Base-by-base conservation (phyloP, 2,888 invertebrate genomes). In the Allophyes oxyacanthae region DNA sequence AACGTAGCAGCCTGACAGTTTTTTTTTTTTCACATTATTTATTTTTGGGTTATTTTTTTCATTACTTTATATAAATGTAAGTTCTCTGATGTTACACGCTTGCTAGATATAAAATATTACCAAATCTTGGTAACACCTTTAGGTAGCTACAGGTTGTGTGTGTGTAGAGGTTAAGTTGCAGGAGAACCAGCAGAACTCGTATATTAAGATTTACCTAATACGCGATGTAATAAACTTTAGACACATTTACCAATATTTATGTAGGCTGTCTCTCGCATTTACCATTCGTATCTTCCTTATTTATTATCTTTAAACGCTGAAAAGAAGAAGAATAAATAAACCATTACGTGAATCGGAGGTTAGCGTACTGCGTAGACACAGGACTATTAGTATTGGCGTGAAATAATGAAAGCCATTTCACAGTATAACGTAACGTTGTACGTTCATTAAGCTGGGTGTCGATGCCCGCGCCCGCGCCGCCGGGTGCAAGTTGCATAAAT, bases 401-500 rank as follows among this genome's bases (percentile, higher is more conserved):
- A 87, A 90, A 89, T 90, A 91, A 90, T 89, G 87, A 84, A 86
- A 87, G 82, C 88, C 86, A 88, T 88, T 89, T 87, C 83, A 85
- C 87, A 85, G 87, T 86, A 87, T 83, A 89, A 86, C 85, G 88
- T 86, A 90, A 88, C 84, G 71, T 84, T 89, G 90, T 89, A 84
- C 86, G 91, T 92, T 91, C 91, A 91, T 91, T 92, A 91, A 86
- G 85, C 81, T 80, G 85, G 69, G 87, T 88, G 90, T 89, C 90
- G 90, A 89, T 85, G 91, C 20, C 20, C 20, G 20, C 28, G 28
- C 78, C 90, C 88, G 88, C 75, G 84, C 83, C 83, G 78, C 79
- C 82, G 85, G 85, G 82, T 84, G 89, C 87, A 83, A 83, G 80
- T 88, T 90, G 92, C 90, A 93, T 93, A 91, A 92, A 93, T 92